Base-by-base conservation (phyloP, 2,888 invertebrate species). In the Chrysolina oricalcia region DNA sequence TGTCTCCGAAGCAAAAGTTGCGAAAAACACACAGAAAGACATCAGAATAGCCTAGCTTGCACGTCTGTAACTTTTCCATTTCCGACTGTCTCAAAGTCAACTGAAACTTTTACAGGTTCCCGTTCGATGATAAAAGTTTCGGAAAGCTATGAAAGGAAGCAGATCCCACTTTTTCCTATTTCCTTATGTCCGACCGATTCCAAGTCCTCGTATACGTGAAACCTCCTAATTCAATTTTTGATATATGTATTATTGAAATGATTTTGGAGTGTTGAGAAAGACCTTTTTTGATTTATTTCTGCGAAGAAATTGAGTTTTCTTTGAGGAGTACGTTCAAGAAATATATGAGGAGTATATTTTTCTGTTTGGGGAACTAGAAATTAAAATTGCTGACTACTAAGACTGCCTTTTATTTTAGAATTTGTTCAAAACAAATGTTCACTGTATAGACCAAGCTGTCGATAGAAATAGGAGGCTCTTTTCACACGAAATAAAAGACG, bases 51-150 rank as follows among this genome's bases (percentile, higher is more conserved):
- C 43, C 15, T 64, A 19, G 46, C 35, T 64, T 46, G 59, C 56
- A 27, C 72, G 35, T 35, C 72, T 43, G 62, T 48, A 48, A 62
- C 46, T 46, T 72, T 35, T 41, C 43, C 35, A 59, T 59, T 35
- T n/a, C 15, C 5, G 35, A 59, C 27, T 59, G 23, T 59, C 59
- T 59, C n/a, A 15, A 59, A 59, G 59, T 35, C 27, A 59, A 35
- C 23, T 27, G 23, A 35, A 59, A 59, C 27, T n/a, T 59, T 13
- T n/a, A 59, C 13, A 35, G 59, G 59, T 59, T 59, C n/a, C 13
- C 9, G 17, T 19, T 50, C 50, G 50, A 27, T 23, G 23, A 59
- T 59, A 35, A 59, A 59, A 59, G 59, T 59, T 59, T 35, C 35
- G 35, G n/a, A 8, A 35, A n/a, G 17, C 23, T 15, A 59, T 59